Evolutionary conservation across 2,888 invertebrate species (phyloP), one percentile per base, ranked within the genome.

Genomic region (Elegia similella): DNA sequence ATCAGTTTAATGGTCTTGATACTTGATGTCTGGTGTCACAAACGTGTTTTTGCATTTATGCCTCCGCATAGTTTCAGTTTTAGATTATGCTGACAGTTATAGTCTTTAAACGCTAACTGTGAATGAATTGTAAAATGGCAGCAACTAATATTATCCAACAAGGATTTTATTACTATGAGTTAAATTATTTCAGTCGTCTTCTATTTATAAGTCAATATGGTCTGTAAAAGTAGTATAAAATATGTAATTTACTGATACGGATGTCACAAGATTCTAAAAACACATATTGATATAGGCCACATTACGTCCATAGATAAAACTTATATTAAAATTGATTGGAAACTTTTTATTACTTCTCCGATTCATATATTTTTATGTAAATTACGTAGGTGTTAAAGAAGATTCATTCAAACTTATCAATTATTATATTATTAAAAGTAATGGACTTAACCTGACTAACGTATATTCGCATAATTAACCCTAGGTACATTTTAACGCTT

Each of bases 1-100:
- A 66, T 63, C 66, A 61, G 67, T 58, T 64, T 62, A 75, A 69
- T 65, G 70, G 58, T 82, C 83, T 88, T 88, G 88, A 80, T 88
- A 70, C 84, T 85, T 78, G 73, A 38, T 47, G 6, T n/a, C n/a
- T 13, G 30, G 46, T 34, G 54, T 47, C 52, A 55, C 29, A 63
- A 66, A 75, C 68, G 30, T 62, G 72, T 69, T 73, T 59, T 57
- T 54, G 50, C 57, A 53, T 62, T 59, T 50, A 57, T 38, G 34
- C n/a, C 34, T 42, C 23, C 42, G 32, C 47, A 57, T 55, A 55
- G 30, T 34, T 46, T 44, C 15, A 44, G 32, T 55, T 34, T 55
- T 43, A 54, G 30, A 54, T 43, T 32, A 55, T 30, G n/a, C 32
- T 34, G 44, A 8, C 38, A 55, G 34, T 46, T 54, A 16, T 32